These are phyloP conservation scores for Pungitius pungitius DNA, from an alignment of 2,113 vertebrate species.

Conservation along the genomic window DNA sequence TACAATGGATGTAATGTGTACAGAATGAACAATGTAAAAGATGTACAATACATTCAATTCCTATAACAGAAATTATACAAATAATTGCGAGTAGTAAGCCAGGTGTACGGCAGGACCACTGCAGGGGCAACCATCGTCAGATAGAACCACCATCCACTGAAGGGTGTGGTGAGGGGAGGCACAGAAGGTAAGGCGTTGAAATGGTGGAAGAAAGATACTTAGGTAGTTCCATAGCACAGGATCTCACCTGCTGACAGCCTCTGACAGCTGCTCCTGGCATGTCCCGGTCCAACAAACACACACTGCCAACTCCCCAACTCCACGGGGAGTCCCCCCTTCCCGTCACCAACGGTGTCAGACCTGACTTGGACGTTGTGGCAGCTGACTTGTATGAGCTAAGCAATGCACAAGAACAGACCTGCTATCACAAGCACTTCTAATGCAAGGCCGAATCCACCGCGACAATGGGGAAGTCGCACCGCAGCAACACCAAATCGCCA, in stretches of 20 bases:
- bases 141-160: too few species aligned
- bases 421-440: constrained; percentile 30
- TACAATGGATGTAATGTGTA: too few species aligned
- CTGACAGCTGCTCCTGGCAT: constrained; percentile 54
- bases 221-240: neutral
- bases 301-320: constrained; percentile 12
- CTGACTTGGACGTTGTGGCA: constrained; percentile 35
- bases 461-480: constrained; percentile 43
- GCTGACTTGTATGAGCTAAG: constrained; percentile 34
- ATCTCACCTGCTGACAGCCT: constrained; percentile 47
- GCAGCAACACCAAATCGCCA: constrained; percentile 44
- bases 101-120: too few species aligned
- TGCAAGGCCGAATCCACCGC: constrained; percentile 42
- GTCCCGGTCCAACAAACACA: constrained; percentile 18
- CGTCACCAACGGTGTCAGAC: constrained; percentile 30
- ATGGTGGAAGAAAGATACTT: neutral
- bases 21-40: too few species aligned
- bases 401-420: constrained; percentile 31
- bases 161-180: too few species aligned
- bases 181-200: neutral
- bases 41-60: too few species aligned
- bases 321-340: constrained; percentile 32
- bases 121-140: too few species aligned
- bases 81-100: too few species aligned
- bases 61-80: too few species aligned